A percentile compares a stretch with the other conserved stretches of the same genome.
Conservation (phyloP, 2,113 vertebrate genomes). For the Protomyctophum bolini region DNA sequence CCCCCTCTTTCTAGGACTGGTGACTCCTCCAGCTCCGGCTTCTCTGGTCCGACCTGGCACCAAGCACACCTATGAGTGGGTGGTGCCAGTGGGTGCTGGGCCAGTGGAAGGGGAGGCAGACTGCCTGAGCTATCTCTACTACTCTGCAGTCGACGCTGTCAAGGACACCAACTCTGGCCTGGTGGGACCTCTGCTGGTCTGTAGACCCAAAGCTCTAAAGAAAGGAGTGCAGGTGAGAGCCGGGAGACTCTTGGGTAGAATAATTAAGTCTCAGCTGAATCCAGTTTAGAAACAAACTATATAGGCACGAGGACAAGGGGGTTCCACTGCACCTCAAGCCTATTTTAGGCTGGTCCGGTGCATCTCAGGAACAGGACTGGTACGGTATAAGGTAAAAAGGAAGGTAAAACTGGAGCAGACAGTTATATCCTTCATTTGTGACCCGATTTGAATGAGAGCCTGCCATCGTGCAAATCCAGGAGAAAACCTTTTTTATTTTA, state of each 20-base stretch:
- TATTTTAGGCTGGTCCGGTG: too few species aligned
- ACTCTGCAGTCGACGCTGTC: conserved; percentile 87
- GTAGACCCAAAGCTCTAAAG: conserved; percentile 81
- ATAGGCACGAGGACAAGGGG: too few species aligned
- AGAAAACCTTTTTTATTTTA: too few species aligned
- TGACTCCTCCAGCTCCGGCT: conserved; percentile 72
- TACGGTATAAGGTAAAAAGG: too few species aligned
- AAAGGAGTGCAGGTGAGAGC: conserved; percentile 83
- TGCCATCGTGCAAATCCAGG: too few species aligned
- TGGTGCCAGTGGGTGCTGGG: conserved; percentile 83
- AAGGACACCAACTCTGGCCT: conserved; percentile 91
- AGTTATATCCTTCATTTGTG: too few species aligned
- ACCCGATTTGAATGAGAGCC: too few species aligned
- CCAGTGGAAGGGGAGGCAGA: conserved; percentile 84
- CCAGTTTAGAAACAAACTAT: too few species aligned
- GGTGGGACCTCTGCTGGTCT: conserved; percentile 91
- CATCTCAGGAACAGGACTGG: too few species aligned
- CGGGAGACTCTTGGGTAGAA: background rate
- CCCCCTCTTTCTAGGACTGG: conserved; percentile 54
- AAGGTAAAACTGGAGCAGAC: too few species aligned
- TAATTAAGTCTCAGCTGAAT: background rate
- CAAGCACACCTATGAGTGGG: conserved; percentile 88
- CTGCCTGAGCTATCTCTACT: conserved; percentile 91
- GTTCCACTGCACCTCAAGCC: too few species aligned
- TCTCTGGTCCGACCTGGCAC: conserved; percentile 83